Evolutionary conservation across 2,113 vertebrate species (phyloP).

Genomic region (Cinclus mexicanus): DNA sequence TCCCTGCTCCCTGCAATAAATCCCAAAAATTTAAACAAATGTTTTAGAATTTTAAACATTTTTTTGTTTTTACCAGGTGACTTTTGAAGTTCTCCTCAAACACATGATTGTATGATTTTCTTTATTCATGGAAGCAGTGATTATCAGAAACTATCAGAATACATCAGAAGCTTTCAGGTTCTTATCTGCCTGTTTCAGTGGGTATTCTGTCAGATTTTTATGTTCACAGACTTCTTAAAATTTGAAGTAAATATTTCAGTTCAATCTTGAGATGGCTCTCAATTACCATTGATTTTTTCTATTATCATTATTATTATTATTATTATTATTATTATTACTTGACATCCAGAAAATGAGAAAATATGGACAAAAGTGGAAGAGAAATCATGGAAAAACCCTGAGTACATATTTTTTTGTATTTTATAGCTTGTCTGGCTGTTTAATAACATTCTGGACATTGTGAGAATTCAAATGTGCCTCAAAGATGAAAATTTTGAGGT

Average conservation of each 20-base stretch:
- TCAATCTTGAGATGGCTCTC: background rate
- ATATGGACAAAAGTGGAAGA: background rate
- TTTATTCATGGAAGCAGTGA: background rate
- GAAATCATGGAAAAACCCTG: background rate
- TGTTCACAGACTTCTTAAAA: background rate
- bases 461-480: background rate
- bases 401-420: background rate
- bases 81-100: background rate
- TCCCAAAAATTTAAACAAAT: background rate
- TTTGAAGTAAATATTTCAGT: background rate
- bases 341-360: background rate
- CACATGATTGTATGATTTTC: background rate
- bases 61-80: background rate
- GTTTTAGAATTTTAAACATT: background rate
- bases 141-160: background rate
- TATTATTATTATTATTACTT: background rate
- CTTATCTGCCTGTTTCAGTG: background rate
- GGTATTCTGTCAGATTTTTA: background rate
- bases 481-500: slow-evolving; percentile 1
- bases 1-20: background rate
- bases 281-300: background rate
- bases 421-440: background rate
- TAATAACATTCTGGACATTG: background rate
- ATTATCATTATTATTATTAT: background rate
- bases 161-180: background rate